Base-by-base conservation (phyloP, 2,113 vertebrate species). In the Mustela nigripes region DNA sequence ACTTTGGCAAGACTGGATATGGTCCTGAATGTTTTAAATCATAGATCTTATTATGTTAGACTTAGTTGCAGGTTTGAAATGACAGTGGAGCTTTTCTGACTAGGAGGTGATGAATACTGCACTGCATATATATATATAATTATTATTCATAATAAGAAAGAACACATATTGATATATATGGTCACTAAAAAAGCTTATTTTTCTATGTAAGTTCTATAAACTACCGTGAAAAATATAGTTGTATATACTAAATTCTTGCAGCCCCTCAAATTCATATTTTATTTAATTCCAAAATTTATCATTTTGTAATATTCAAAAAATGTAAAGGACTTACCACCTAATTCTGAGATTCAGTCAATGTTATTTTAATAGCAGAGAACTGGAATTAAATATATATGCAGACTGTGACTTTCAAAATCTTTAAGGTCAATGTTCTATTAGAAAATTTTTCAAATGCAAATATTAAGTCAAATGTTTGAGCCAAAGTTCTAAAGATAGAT, bases 391-490 rank as follows among this genome's bases (percentile, higher is more conserved):
- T 97, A 95, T 98, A 31, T 74, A 98, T 95, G 95, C 90, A 98
- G 95, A 98, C 97, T 93, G 7, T 87, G 86, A 98, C 96, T 97
- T 98, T 97, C 95, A 97, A 98, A 98, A 97, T 98, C 92, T 91
- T 98, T 98, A 98, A 98, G 98, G 97, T 98, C 97, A 98, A 97
- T 97, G 97, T 89, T 48, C 42, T 93, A 98, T 95, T 96, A 98
- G 91, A 96, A n/a, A 81, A 78, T 87, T 95, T 96, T 97, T 90
- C 60, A 98, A 98, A 98, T 96, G 97, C 92, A 97, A 98, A 98
- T 98, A 98, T 85, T 92, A 95, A 93, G 96, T 93, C 42, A 96
- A 98, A 98, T 83, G 98, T 96, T 98, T 73, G 97, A 98, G 83
- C 42, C 71, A 95, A 97, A 97, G 81, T 22, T 94, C 88, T 95